Base-by-base conservation (phyloP, 2,797 vertebrate species). In the Chaunax sp. region DNA sequence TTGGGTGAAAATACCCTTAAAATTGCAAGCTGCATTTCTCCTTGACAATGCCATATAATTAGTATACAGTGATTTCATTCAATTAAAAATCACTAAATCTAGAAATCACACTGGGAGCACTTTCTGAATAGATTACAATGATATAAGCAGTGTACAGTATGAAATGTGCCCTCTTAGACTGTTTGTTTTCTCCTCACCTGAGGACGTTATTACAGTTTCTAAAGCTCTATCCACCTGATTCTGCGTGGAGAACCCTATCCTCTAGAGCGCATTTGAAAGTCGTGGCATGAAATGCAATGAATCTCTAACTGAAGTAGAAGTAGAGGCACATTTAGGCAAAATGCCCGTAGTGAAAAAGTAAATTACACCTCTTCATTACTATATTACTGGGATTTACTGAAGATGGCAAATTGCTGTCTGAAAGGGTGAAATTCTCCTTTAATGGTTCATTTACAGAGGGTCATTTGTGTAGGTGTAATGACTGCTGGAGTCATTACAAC, bases 231-330 rank as follows among this genome's bases (percentile, higher is more conserved):
- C 51, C 5, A 11, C 65, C 57, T n/a, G 13, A 49, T 54, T 41
- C 47, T 56, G 54, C 45, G 1, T 4, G 33, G 47, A 64, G 55
- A 66, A 53, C 35, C 51, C 22, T 5, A 2, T 22, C 56, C 54
- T 47, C 59, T 35, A 35, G 33, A 41, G 47, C 67, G 73, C 45
- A 41, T 79, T 74, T 50, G 12, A 71, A 68, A 70, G 53, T 40
- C 28, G 40, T 23, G 53, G 43, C 59, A n/a, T 53, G 44, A 40
- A 68, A 67, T 25, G 37, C 35, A 35, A 33, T 51, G 49, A 53
- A 69, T 47, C 54, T 43, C 30, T 1, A 16, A 64, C 14, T 40
- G 64, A 45, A 41, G 38, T 9, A 37, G 8, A 47, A 33, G 9
- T 13, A 15, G 13, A 58, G 25, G 41, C n/a, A 37, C 28, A 8